Evolutionary conservation across 2,797 vertebrate species (phyloP), one percentile per base, ranked within the genome.

Genomic region (Monodelphis domestica): DNA sequence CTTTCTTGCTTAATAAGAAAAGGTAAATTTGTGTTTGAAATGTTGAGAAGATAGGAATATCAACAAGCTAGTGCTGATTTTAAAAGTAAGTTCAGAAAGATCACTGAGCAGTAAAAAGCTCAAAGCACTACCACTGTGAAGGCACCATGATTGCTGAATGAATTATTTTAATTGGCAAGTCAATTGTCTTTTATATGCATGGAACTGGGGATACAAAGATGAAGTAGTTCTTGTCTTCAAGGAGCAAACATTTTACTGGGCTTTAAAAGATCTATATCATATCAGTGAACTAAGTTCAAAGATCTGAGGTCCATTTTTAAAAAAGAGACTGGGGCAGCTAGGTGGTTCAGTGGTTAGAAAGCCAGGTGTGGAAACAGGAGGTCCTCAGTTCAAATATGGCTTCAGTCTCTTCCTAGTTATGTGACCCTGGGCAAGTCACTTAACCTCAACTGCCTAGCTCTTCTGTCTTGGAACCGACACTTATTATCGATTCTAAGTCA

Each of bases 1-100:
- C 90, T 89, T 54, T 93, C 93, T 91, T 95, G 57, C 11, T 59
- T 96, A 95, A 94, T 87, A 33, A 95, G 50, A 53, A 70, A 91
- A 95, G 96, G 93, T 12, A 90, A 59, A 94, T 15, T 89, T 12
- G 21, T 88, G 53, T 53, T 63, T 90, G 56, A 88, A 52, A 91
- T 93, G 94, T 95, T 52, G 29, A 33, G 29, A 88, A 96, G 92
- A 91, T 10, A 90, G 33, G 12, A 56, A 54, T 33, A 91, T 33
- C 51, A 53, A 51, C 54, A 51, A 84, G 57, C 95, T 92, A 3
- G 30, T 38, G 89, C 53, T 63, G 89, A 90, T 56, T 94, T 90
- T 7, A 93, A 55, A 87, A 57, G 89, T 50, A 56, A 89, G 28
- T 51, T 51, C 29, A 91, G 4, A 38, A 26, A 91, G 91, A 93